phyloP scores from a whole-genome alignment of 2,888 invertebrate genomes.

The Bimastos eiseni region DNA sequence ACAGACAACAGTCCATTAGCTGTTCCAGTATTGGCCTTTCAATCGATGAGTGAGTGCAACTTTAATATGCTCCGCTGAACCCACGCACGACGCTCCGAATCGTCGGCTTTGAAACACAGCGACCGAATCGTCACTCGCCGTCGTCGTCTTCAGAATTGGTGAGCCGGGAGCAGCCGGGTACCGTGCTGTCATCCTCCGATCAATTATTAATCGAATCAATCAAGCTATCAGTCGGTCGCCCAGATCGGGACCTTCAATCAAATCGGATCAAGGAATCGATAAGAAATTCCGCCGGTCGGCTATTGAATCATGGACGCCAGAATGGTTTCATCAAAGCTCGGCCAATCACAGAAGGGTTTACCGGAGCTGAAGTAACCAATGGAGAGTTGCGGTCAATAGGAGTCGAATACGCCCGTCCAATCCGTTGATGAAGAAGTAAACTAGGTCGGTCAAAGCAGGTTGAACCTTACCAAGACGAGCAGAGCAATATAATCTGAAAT shows the following conservation, averaged over 20 bases:
- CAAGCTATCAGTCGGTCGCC: constrained; percentile 1
- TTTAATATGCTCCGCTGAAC: not conserved
- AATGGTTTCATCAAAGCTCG: not conserved
- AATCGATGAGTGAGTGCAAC: not conserved
- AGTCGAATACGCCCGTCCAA: not conserved
- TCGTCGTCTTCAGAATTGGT: not conserved
- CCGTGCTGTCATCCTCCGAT: not conserved
- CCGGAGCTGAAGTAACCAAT: not conserved
- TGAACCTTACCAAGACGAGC: too few species aligned
- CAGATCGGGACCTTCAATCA: not conserved
- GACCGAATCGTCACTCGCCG: not conserved
- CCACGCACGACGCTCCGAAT: not conserved
- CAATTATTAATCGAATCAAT: constrained; percentile 1
- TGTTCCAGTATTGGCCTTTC: not conserved
- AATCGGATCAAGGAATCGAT: constrained; percentile 13
- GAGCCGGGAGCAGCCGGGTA: not conserved
- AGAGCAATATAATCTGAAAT: not conserved
- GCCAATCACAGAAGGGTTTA: not conserved
- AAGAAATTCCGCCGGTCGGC: not conserved
- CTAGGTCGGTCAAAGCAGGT: not conserved
- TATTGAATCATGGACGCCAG: not conserved
- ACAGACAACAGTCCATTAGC: not conserved
- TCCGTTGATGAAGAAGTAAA: not conserved
- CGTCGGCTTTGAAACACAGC: not conserved
- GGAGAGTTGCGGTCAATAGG: not conserved